Base-by-base conservation (phyloP, 1,140 invertebrate species). In the Laupala kohalensis region DNA sequence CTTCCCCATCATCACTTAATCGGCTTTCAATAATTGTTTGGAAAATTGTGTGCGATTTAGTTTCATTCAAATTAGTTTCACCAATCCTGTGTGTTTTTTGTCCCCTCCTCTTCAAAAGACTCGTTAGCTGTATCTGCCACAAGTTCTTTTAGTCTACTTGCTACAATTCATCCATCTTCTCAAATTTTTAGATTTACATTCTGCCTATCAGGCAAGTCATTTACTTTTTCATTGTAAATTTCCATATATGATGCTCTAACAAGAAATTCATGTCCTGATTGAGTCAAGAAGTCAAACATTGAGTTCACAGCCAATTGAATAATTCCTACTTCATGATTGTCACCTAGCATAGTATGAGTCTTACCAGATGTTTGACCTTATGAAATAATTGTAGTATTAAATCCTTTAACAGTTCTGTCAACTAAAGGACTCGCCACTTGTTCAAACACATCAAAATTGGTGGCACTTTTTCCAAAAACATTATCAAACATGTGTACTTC, bases 341-440 rank as follows among this genome's bases (percentile, higher is more conserved):
- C 86, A 13, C 94, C 93, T 78, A 92, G 85, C 86, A 90, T 88
- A 0, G 88, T 90, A 76, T 83, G 84, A 0, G 89, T 90, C 80
- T 90, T 90, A 12, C 86, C 86, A 74, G 91, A 88, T 69, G 92
- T 95, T 78, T 96, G 93, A 24, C 94, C 94, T 80, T 96, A 96
- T 0, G 93, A 93, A 81, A 96, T 91, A 74, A 96, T 88, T 23
- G 93, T 95, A 0, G 92, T 93, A 82, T 95, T 95, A 75, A 93
- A 91, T 1, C 93, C 93, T 76, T 89, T 86, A 9, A 92, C 81
- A 6, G 88, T 86, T 27, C 89, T 86, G 72, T 89, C 83, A 5
- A 93, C 85, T 69, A 93, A 88, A 2, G 90, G 89, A 75, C 85
- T 85, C 15, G 89, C 89, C 73, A 92, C 82, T 73, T 81, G 82